Conservation (phyloP, 2,797 vertebrate genomes). For the Galago senegalensis region DNA sequence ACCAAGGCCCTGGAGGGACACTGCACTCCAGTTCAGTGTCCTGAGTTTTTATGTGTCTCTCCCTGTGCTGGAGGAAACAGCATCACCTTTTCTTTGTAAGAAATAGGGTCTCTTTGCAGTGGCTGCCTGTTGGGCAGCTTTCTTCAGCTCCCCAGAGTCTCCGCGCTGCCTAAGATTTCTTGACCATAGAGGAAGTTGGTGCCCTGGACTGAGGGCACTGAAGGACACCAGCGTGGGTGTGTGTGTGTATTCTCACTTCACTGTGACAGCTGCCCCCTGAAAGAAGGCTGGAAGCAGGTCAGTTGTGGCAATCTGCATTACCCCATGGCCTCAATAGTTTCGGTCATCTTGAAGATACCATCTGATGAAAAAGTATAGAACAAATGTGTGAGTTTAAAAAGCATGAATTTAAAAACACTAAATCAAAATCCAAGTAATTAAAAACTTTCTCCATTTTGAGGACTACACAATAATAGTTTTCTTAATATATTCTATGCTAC, state of each 20-base stretch:
- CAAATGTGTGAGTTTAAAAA: background rate
- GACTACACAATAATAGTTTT: background rate
- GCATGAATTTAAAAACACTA: background rate
- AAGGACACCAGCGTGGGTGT: too few relatives aligned
- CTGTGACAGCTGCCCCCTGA: fast-evolving
- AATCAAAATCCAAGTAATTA: background rate
- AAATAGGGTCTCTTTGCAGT: background rate
- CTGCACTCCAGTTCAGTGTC: fast-evolving
- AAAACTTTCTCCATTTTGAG: background rate
- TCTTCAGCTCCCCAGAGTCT: background rate
- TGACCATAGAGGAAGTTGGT: fast-evolving
- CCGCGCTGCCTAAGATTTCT: background rate
- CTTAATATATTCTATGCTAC: background rate
- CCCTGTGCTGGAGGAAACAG: background rate
- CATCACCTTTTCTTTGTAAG: background rate
- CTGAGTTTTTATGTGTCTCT: background rate
- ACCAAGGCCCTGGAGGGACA: background rate
- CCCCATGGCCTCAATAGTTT: fast-evolving
- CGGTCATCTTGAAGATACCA: background rate
- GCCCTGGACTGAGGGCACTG: background rate
- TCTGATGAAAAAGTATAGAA: background rate
- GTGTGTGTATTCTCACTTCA: fast-evolving
- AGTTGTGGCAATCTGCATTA: fast-evolving
- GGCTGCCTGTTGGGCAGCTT: too few relatives aligned
- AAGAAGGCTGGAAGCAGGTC: background rate